These are phyloP conservation scores for Sweltsa coloradensis DNA, from an alignment of 1,140 invertebrate species.

Conservation along the genomic window DNA sequence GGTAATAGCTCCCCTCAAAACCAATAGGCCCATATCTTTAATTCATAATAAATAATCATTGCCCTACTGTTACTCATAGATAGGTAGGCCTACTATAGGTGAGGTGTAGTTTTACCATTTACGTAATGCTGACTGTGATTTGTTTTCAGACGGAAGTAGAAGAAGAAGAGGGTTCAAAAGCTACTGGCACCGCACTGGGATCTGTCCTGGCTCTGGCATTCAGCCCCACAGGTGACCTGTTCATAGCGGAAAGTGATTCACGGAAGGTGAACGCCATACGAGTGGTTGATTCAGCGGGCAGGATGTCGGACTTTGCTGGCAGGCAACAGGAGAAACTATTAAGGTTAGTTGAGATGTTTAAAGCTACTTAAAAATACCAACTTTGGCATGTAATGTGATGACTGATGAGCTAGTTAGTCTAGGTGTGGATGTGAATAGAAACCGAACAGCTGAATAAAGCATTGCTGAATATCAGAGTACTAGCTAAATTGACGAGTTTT, in stretches of 20 bases:
- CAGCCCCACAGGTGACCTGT: constrained; percentile 83
- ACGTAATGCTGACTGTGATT: background rate
- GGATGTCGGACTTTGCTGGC: constrained; percentile 71
- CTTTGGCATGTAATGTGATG: background rate
- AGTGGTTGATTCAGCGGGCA: constrained; percentile 66
- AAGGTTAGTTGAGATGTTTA: no score
- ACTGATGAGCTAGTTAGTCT: no score
- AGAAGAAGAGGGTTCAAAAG: constrained; percentile 23
- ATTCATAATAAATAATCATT: no score
- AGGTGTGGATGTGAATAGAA: no score
- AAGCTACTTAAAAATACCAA: no score
- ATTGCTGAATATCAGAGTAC: no score
- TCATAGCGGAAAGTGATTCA: constrained; percentile 86
- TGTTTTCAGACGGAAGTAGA: constrained; percentile 17
- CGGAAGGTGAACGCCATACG: constrained; percentile 80
- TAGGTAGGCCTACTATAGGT: background rate
- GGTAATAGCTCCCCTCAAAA: no score
- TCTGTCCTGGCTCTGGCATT: constrained; percentile 77
- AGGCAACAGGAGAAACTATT: constrained; percentile 34
- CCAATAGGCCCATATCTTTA: no score
- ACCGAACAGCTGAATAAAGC: no score
- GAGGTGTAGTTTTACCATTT: background rate
- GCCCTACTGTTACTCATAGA: no score
- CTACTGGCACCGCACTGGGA: constrained; percentile 46
- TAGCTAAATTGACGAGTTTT: no score